phyloP scores from a whole-genome alignment of 2,888 invertebrate genomes.

The Rhogogaster chlorosoma region DNA sequence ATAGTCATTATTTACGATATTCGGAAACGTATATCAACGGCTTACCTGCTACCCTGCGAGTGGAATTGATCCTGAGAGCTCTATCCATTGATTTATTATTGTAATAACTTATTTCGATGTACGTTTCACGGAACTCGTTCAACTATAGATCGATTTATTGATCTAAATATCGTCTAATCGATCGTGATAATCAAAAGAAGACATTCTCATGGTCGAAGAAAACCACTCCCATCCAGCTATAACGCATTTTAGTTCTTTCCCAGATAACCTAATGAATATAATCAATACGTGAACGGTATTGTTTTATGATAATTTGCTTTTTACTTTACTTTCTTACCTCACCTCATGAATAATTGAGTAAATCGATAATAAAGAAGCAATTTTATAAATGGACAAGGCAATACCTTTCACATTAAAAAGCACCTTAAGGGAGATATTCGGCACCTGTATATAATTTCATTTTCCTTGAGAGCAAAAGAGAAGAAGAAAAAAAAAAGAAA shows the following conservation, averaged over 20 bases:
- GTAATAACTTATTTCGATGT: constrained; percentile 44
- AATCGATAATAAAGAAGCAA: constrained; percentile 21
- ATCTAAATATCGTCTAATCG: constrained; percentile 1
- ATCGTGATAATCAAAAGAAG: not conserved
- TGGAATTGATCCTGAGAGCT: constrained; percentile 45
- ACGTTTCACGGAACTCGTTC: not conserved
- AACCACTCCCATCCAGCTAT: no score
- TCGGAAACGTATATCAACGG: constrained; percentile 38
- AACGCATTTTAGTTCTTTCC: not conserved
- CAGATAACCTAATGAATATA: not conserved
- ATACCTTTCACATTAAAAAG: not conserved
- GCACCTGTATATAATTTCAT: not conserved
- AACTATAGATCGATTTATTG: constrained; percentile 20
- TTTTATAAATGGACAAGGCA: constrained; percentile 12
- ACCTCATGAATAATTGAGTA: not conserved
- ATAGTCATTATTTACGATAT: constrained; percentile 39
- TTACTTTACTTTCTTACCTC: not conserved
- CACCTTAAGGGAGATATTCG: constrained; percentile 9
- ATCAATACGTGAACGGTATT: not conserved
- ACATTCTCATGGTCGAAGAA: not conserved
- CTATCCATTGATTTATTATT: constrained; percentile 47
- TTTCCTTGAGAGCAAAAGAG: not conserved
- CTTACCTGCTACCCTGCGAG: constrained; percentile 41
- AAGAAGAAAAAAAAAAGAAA: not conserved
- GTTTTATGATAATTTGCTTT: not conserved